These are phyloP conservation scores for Microdon myrmicae DNA, from an alignment of 2,888 invertebrate genomes.

Conservation along the genomic window DNA sequence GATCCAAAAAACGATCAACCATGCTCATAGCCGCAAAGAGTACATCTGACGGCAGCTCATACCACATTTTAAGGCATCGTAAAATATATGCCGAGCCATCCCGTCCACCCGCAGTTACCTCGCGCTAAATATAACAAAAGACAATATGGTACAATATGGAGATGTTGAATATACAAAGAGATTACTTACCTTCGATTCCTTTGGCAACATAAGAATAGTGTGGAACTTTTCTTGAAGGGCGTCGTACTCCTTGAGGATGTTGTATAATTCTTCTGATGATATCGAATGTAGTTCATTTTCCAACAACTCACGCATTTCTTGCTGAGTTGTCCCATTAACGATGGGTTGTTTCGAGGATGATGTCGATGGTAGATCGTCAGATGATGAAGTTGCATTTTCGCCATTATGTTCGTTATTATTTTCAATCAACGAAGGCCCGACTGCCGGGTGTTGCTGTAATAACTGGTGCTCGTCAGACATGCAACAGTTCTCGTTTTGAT, in stretches of 20 bases:
- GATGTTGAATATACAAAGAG: not conserved
- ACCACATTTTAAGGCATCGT: conserved; percentile 86
- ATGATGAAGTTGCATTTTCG: conserved; percentile 53
- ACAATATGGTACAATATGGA: not conserved
- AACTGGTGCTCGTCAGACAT: conserved; percentile 58
- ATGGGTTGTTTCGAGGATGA: conserved; percentile 17
- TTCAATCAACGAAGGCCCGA: conserved; percentile 59
- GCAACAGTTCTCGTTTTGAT: conserved; percentile 62
- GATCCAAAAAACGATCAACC: conserved; percentile 84
- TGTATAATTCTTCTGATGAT: conserved; percentile 68
- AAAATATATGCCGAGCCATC: conserved; percentile 85
- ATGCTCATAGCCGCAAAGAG: conserved; percentile 82
- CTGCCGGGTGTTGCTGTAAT: conserved; percentile 56
- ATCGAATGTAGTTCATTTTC: conserved; percentile 61
- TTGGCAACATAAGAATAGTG: conserved; percentile 74
- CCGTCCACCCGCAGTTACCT: conserved; percentile 79
- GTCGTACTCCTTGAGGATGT: conserved; percentile 75
- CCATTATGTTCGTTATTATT: conserved; percentile 56
- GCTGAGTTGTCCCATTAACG: conserved; percentile 36
- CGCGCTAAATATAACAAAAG: conserved; percentile 65
- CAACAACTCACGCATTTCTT: conserved; percentile 54
- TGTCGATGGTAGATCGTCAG: conserved; percentile 29
- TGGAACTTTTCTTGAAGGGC: conserved; percentile 77
- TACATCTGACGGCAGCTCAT: conserved; percentile 81
- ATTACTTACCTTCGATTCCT: conserved; percentile 71